Evolutionary conservation across 2,797 vertebrate genomes (phyloP).

Genomic region (Streptopelia turtur): DNA sequence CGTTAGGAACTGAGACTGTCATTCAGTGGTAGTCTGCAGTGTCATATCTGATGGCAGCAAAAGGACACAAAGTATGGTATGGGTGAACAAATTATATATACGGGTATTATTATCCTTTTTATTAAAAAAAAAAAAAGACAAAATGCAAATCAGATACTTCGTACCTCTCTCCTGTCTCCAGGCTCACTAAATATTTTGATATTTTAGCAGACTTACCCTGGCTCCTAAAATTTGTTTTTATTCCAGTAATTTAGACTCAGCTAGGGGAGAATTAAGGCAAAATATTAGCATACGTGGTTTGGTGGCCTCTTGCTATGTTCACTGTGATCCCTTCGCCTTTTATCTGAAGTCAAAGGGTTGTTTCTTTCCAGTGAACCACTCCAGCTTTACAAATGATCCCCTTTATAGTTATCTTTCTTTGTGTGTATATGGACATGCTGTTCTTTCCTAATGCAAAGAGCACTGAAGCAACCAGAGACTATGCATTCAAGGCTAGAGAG

Average conservation of each 20-base stretch:
- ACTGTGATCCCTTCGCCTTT: neutral
- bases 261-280: conserved; percentile 6
- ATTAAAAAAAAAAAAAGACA: neutral
- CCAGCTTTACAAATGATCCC: neutral
- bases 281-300: conserved; percentile 31
- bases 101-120: neutral
- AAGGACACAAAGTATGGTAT: neutral
- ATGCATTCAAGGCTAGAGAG: neutral
- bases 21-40: neutral
- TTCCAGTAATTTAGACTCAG: conserved; percentile 27
- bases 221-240: conserved; percentile 3
- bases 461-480: neutral
- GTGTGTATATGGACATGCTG: neutral
- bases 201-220: neutral
- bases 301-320: neutral
- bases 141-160: neutral
- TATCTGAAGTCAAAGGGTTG: neutral
- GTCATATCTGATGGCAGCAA: neutral
- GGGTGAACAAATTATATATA: neutral
- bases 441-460: conserved; percentile 24
- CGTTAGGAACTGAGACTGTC: neutral
- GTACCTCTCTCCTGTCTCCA: neutral
- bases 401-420: neutral
- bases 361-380: neutral
- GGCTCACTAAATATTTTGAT: neutral